phyloP scores from a whole-genome alignment of 2,113 vertebrate genomes.

The Bettongia penicillata region DNA sequence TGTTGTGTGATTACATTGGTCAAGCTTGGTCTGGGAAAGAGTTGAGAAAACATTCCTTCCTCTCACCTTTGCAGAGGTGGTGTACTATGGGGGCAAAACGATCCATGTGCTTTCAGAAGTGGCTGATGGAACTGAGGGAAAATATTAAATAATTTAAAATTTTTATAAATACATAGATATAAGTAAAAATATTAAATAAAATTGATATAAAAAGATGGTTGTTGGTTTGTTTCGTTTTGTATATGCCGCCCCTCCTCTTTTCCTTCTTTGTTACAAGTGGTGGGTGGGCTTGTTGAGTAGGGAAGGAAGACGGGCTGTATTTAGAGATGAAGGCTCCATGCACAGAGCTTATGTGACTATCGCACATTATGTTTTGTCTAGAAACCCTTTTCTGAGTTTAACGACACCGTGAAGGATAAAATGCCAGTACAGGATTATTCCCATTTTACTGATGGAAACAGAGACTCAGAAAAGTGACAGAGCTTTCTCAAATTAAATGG shows the following conservation, averaged over 20 bases:
- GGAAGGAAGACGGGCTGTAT: not conserved
- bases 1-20: fast-evolving
- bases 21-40: not conserved
- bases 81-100: not conserved
- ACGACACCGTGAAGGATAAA: not conserved
- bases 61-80: not conserved
- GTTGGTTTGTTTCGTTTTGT: not conserved
- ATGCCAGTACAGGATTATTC: not conserved
- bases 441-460: not conserved
- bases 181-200: not conserved
- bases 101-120: not conserved
- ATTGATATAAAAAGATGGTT: not conserved
- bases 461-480: not conserved
- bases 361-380: not conserved
- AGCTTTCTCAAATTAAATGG: not conserved
- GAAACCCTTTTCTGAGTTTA: not conserved
- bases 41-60: not conserved
- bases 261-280: not conserved
- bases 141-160: not conserved
- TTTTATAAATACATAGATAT: too few species aligned
- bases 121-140: not conserved
- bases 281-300: not conserved
- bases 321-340: not conserved
- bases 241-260: not conserved
- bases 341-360: not conserved